Evolutionary conservation across 2,113 vertebrate species (phyloP), one percentile per base, ranked within the genome.

Genomic region (Nannobrachium achirus): DNA sequence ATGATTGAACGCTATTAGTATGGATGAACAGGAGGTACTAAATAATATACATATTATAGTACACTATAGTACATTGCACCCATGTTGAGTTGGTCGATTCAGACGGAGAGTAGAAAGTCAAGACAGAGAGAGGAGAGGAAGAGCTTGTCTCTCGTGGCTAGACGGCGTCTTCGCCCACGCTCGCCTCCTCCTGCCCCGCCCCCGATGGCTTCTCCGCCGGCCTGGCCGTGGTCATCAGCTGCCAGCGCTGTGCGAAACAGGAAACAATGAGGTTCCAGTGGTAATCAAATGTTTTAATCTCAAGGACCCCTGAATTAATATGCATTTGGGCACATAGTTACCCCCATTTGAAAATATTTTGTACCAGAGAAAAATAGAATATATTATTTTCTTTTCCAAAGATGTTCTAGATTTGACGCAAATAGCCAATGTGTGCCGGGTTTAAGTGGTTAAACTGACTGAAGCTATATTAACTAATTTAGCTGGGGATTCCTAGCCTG

Each of bases 161-260:
- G 62, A 92, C 91, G 20, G 80, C 78, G 50, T 78, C 89, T 69
- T 94, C 92, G 8, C 71, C 83, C 69, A 85, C 71, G 68, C 76
- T 90, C 67, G 89, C 91, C 0, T 93, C 87, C 0, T 93, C 91
- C 55, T 86, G 84, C 66, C 88, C 86, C 48, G 89, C 83, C 66
- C 88, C 86, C 48, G 89, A 84, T 52, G 81, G 8, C 1, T 67
- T 85, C 11, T 9, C 8, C 13, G 90, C 93, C 63, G 91, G 74
- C 44, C 41, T 86, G 56, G 94, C 79, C 20, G 91, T 90, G 48
- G 90, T 94, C 94, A 97, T 96, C 87, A 80, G 92, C 71, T 78
- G 89, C 89, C 95, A 92, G 50, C 94, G 94, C 95, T 96, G 88
- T 0, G 70, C 69, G 69, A 56, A 0, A 69, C 68, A 81, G 58